A percentile compares a stretch with the other conserved stretches of the same genome.
These are phyloP conservation scores for Dendroctonus ponderosae DNA, from an alignment of 1,140 invertebrate genomes.

Conservation along the genomic window DNA sequence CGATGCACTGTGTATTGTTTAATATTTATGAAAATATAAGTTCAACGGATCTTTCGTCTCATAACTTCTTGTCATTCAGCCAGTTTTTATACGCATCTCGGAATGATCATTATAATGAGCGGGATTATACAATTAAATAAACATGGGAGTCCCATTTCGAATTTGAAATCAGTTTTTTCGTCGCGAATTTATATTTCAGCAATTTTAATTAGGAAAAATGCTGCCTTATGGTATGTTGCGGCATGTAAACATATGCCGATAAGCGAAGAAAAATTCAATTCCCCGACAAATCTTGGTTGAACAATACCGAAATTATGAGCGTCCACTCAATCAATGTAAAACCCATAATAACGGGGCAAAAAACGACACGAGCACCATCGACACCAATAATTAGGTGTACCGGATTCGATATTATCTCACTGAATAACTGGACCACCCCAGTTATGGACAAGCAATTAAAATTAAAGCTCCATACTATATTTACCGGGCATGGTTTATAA, in stretches of 20 bases:
- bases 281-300: no score
- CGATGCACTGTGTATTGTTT: conserved; percentile 11
- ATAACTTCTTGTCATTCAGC: conserved; percentile 27
- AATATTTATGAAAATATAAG: conserved; percentile 31
- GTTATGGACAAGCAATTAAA: conserved; percentile 30
- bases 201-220: conserved; percentile 25
- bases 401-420: neutral
- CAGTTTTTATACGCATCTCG: conserved; percentile 26
- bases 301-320: no score
- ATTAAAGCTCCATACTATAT: conserved; percentile 32
- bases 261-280: no score
- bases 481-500: conserved; percentile 28
- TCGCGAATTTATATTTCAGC: conserved; percentile 8
- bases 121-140: conserved; percentile 28
- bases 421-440: conserved; percentile 19
- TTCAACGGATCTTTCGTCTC: conserved; percentile 22
- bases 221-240: conserved; percentile 6
- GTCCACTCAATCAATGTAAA: no score
- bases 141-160: conserved; percentile 18
- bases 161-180: conserved; percentile 18
- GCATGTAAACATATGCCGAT: neutral
- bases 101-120: conserved; percentile 22
- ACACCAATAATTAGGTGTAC: no score
- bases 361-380: no score
- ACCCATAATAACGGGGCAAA: no score